A percentile compares a stretch with the other conserved stretches of the same genome.
These are phyloP conservation scores for Murina feae DNA, from an alignment of 2,113 vertebrate species.

Conservation along the genomic window DNA sequence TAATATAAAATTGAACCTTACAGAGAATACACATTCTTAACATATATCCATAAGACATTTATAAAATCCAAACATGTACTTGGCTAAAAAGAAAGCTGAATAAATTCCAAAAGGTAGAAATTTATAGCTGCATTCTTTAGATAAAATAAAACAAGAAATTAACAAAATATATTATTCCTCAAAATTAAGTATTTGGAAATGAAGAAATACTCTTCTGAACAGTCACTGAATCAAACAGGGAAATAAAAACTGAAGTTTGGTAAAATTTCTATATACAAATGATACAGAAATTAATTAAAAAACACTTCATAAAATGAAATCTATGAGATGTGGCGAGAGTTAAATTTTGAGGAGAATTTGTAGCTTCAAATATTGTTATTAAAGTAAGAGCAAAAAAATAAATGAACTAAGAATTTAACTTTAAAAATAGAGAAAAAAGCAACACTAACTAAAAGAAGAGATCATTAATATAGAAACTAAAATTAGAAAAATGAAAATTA, in stretches of 20 bases:
- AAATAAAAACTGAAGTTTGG: not conserved
- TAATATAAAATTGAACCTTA: not conserved
- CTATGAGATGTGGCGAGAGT: not conserved
- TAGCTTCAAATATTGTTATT: not conserved
- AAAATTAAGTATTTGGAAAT: not conserved
- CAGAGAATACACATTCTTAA: not conserved
- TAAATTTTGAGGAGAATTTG: not conserved
- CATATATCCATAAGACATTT: not conserved
- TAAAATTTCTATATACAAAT: not conserved
- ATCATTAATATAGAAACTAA: not conserved
- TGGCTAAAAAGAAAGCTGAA: not conserved
- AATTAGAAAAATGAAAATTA: conserved; percentile 15
- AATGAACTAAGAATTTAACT: conserved; percentile 7
- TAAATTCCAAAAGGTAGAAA: not conserved
- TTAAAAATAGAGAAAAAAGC: not conserved
- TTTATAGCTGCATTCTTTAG: not conserved
- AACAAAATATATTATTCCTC: not conserved
- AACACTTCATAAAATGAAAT: not conserved
- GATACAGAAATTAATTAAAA: not conserved
- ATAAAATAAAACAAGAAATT: not conserved
- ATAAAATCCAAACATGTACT: not conserved
- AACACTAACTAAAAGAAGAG: not conserved
- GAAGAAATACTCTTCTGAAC: not conserved
- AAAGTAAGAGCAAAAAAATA: not conserved
- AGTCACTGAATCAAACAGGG: not conserved